phyloP scores from a whole-genome alignment of 1,140 invertebrate species.

The Diachasma alloeum region DNA sequence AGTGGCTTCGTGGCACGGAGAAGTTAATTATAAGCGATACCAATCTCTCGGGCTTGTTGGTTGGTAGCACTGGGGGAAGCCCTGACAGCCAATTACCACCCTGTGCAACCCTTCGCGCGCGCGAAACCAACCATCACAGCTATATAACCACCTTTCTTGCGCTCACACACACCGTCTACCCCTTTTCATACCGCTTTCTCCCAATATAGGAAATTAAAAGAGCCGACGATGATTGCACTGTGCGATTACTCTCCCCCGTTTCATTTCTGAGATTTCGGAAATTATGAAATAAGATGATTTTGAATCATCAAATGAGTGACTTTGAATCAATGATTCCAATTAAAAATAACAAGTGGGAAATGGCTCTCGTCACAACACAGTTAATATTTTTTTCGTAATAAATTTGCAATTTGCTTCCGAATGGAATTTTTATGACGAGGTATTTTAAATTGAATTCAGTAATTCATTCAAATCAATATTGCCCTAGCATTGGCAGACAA shows the following conservation, averaged over 20 bases:
- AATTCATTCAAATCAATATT: too few relatives aligned
- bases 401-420: too few relatives aligned
- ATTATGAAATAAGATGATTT: too few relatives aligned
- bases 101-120: constrained; percentile 56
- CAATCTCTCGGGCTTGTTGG: constrained; percentile 66
- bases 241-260: constrained; percentile 22
- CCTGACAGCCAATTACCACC: constrained; percentile 67
- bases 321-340: too few relatives aligned
- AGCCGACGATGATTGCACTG: constrained; percentile 41
- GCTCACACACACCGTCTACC: constrained; percentile 16
- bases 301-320: too few relatives aligned
- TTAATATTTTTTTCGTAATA: too few relatives aligned
- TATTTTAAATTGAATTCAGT: too few relatives aligned
- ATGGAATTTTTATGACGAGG: too few relatives aligned
- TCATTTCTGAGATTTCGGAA: background rate
- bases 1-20: constrained; percentile 65
- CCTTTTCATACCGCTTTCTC: constrained; percentile 23
- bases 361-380: too few relatives aligned
- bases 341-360: too few relatives aligned
- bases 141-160: constrained; percentile 17
- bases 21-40: constrained; percentile 68
- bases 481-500: too few relatives aligned
- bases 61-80: constrained; percentile 56
- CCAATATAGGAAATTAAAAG: constrained; percentile 49
- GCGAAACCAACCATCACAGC: constrained; percentile 41